These are phyloP conservation scores for Monochamus saltuarius DNA, from an alignment of 1,140 invertebrate species.

Conservation along the genomic window DNA sequence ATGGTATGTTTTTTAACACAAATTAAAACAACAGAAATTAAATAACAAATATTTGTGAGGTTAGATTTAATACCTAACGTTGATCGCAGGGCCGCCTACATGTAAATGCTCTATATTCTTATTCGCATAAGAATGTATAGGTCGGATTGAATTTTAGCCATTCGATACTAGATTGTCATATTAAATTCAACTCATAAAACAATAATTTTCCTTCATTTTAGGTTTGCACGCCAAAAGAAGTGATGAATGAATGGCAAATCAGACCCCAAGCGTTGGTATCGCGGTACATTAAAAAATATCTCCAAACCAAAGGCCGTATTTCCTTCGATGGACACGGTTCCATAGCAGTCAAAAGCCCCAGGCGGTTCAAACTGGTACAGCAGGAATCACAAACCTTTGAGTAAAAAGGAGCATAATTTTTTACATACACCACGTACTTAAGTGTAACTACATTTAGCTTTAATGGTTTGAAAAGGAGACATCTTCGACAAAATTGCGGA, in stretches of 20 bases:
- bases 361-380: conserved; percentile 83
- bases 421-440: not conserved
- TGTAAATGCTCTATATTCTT: too few relatives aligned
- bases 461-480: not conserved
- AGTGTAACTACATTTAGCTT: not conserved
- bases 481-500: not conserved
- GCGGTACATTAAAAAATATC: conserved; percentile 82
- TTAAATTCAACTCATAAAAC: too few relatives aligned
- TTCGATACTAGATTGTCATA: too few relatives aligned
- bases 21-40: too few relatives aligned
- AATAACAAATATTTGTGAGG: too few relatives aligned
- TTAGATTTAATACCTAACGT: too few relatives aligned
- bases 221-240: conserved; percentile 85
- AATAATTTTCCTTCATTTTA: conserved; percentile 51
- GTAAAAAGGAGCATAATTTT: conserved; percentile 54
- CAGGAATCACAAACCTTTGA: conserved; percentile 89
- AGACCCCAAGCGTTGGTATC: conserved; percentile 86
- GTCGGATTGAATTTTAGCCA: too few relatives aligned
- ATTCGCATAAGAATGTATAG: too few relatives aligned
- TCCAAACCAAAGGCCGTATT: conserved; percentile 71
- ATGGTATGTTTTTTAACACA: too few relatives aligned
- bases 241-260: conserved; percentile 89
- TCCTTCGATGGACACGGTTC: conserved; percentile 74
- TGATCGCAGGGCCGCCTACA: too few relatives aligned
- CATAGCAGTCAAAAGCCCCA: conserved; percentile 77